A percentile compares a stretch with the other conserved stretches of the same genome.
phyloP scores from a whole-genome alignment of 2,113 vertebrate genomes.

The Chamaea fasciata region DNA sequence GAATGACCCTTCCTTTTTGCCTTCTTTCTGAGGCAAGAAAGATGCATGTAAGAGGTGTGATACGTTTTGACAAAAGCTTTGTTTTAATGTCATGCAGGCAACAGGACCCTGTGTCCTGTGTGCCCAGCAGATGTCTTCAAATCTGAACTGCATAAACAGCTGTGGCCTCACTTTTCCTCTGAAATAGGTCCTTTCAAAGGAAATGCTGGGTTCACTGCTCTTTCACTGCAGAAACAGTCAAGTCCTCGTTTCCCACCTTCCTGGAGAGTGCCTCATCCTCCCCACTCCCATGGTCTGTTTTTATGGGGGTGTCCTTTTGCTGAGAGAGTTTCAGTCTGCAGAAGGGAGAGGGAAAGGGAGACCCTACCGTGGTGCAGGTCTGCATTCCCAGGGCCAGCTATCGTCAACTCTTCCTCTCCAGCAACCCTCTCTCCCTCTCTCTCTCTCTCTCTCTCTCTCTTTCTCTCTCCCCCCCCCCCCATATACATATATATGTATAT shows the following conservation, averaged over 20 bases:
- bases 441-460: not conserved
- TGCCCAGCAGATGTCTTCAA: not conserved
- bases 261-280: not conserved
- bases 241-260: not conserved
- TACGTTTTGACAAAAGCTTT: not conserved
- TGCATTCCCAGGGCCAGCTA: not conserved
- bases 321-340: not conserved
- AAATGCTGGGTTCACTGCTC: not conserved
- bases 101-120: not conserved
- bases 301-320: not conserved
- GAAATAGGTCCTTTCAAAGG: not conserved
- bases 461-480: too few species aligned
- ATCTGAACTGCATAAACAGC: not conserved
- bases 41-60: not conserved
- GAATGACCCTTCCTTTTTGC: not conserved
- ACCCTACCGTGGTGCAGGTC: accelerated
- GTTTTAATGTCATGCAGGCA: not conserved
- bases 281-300: not conserved
- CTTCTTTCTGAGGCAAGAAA: not conserved
- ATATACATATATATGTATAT: not conserved
- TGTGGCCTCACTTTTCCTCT: not conserved
- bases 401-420: not conserved
- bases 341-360: not conserved
- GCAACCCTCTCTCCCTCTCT: not conserved
- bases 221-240: not conserved